These are phyloP conservation scores for Nesoenas mayeri DNA, from an alignment of 2,113 vertebrate genomes.

Conservation along the genomic window DNA sequence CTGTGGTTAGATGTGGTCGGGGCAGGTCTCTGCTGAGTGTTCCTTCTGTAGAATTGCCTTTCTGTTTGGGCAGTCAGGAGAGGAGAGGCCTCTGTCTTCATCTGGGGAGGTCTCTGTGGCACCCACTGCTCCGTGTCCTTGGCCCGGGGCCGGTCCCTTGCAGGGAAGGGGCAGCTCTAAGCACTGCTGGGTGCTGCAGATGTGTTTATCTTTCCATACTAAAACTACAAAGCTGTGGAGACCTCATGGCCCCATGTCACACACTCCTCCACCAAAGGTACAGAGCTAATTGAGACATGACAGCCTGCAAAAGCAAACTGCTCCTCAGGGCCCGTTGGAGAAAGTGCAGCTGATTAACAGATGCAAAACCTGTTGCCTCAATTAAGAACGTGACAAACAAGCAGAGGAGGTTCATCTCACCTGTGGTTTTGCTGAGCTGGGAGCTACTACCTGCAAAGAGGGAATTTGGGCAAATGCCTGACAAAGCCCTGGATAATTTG, in stretches of 20 bases:
- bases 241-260: background rate
- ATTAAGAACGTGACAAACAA: background rate
- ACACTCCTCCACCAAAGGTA: rapidly evolving
- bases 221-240: background rate
- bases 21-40: background rate
- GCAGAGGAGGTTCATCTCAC: background rate
- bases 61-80: background rate
- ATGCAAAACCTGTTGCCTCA: background rate
- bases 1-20: rapidly evolving
- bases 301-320: background rate
- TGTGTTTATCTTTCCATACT: background rate
- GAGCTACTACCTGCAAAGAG: background rate
- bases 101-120: background rate
- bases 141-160: background rate
- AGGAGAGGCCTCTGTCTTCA: background rate
- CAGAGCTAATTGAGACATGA: background rate
- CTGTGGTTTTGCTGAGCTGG: rapidly evolving
- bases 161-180: background rate
- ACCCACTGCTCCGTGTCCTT: rapidly evolving
- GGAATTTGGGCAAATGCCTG: background rate
- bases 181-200: rapidly evolving
- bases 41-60: background rate
- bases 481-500: background rate
- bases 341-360: background rate
- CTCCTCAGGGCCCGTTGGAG: background rate